Percentiles rank a stretch among this genome's conserved stretches.
These are phyloP conservation scores for Diadumene lineata DNA, from an alignment of 92 coral and sea anemone genomes.

Conservation along the genomic window DNA sequence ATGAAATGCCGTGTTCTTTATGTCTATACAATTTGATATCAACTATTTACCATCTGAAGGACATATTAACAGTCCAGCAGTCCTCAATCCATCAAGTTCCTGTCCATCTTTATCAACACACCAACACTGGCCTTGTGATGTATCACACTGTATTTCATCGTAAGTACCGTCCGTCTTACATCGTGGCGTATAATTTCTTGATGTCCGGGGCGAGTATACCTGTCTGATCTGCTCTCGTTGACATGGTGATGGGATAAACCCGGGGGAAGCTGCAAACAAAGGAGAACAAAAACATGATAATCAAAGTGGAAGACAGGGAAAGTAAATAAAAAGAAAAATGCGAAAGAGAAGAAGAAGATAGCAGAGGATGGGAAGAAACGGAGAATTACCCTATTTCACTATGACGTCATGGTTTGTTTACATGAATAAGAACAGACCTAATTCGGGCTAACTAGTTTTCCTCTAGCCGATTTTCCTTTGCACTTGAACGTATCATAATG, in stretches of 20 bases:
- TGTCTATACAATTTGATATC: too few species aligned
- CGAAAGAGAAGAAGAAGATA: neutral
- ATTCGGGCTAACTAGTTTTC: too few species aligned
- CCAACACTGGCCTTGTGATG: slow-evolving; percentile 62
- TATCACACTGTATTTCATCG: slow-evolving; percentile 66
- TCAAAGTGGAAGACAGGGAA: too few species aligned
- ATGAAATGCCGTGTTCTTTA: too few species aligned
- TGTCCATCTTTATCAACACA: slow-evolving; percentile 65
- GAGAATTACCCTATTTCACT: too few species aligned
- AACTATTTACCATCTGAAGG: slow-evolving; percentile 47
- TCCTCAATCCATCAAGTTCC: slow-evolving; percentile 58
- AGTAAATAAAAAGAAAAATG: neutral
- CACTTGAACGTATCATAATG: too few species aligned
- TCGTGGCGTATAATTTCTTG: slow-evolving; percentile 49
- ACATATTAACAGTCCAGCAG: slow-evolving; percentile 54
- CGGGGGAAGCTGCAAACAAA: slow-evolving; percentile 61
- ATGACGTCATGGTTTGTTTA: too few species aligned
- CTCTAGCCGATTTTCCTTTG: too few species aligned
- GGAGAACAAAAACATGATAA: too few species aligned
- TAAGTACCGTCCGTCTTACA: slow-evolving; percentile 67
- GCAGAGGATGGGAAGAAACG: neutral
- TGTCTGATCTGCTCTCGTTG: slow-evolving; percentile 68
- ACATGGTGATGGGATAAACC: slow-evolving; percentile 65
- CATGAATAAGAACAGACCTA: too few species aligned
- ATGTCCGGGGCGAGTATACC: slow-evolving; percentile 34